Percentiles rank a stretch among this genome's conserved stretches.
These are phyloP conservation scores for Pluvialis apricaria DNA, from an alignment of 2,113 vertebrate species.

Conservation along the genomic window DNA sequence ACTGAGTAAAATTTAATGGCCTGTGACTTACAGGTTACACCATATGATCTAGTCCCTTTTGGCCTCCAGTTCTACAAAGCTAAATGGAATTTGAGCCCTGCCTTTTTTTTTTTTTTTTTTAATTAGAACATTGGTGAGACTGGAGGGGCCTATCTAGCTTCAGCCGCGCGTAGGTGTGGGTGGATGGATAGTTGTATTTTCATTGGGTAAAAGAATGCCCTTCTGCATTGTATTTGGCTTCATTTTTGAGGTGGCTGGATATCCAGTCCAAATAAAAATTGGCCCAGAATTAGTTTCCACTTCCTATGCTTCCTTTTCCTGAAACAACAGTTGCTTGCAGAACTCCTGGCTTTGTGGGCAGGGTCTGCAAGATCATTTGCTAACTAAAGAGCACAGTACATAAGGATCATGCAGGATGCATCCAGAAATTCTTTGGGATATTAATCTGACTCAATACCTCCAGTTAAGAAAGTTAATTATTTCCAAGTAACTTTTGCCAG, in stretches of 20 bases:
- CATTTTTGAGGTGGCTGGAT: constrained; percentile 3
- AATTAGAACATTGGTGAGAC: constrained; percentile 14
- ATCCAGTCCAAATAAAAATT: constrained; percentile 36
- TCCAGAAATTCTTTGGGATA: constrained; percentile 5
- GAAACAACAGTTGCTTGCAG: neutral
- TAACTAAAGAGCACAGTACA: neutral
- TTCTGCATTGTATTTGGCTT: constrained; percentile 45
- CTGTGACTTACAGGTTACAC: constrained; percentile 35
- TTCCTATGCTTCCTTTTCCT: constrained; percentile 22
- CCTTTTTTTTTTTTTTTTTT: neutral
- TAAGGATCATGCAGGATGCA: neutral
- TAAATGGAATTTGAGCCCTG: constrained; percentile 8
- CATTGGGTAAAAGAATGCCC: neutral
- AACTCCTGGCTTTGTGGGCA: neutral
- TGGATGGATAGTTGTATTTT: constrained; percentile 7
- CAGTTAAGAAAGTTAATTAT: constrained; percentile 29
- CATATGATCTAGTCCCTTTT: constrained; percentile 40
- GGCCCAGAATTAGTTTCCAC: constrained; percentile 31
- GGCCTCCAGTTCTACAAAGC: constrained; percentile 2
- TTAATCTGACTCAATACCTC: constrained; percentile 25
- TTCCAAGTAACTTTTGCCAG: constrained; percentile 17
- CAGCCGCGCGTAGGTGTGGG: neutral
- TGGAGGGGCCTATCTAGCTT: constrained; percentile 29
- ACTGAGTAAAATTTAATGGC: constrained; percentile 43
- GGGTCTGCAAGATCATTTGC: neutral